These are phyloP conservation scores for Esox lucius DNA, from an alignment of 2,797 vertebrate genomes.

Conservation along the genomic window DNA sequence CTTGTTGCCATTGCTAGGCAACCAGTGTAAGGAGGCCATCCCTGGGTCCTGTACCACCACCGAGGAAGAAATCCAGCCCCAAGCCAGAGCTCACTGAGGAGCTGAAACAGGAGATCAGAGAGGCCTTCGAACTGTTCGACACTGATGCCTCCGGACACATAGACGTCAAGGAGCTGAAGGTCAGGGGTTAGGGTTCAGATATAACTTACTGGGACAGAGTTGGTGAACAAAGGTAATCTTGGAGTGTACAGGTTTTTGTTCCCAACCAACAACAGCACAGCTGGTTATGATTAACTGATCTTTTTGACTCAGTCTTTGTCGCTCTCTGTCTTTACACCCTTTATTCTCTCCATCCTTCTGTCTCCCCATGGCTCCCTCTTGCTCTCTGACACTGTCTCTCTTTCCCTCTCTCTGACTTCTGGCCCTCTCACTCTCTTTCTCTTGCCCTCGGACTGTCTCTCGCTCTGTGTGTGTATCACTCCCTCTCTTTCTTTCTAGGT, in stretches of 20 bases:
- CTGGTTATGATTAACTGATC: not conserved
- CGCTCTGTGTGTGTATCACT: not conserved
- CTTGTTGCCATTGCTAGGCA: constrained; percentile 68
- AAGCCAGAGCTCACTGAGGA: constrained; percentile 88
- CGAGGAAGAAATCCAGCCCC: constrained; percentile 79
- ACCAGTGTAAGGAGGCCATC: constrained; percentile 82
- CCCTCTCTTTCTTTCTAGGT: constrained; percentile 73
- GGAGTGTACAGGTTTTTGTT: not conserved
- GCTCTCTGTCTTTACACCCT: no score
- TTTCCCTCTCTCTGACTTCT: not conserved
- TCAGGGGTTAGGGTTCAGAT: constrained; percentile 30
- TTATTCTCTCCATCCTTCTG: no score
- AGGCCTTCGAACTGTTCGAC: constrained; percentile 94
- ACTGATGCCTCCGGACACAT: constrained; percentile 87
- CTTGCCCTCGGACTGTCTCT: not conserved
- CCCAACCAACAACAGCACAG: not conserved
- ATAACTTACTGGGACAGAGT: not conserved
- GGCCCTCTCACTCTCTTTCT: not conserved
- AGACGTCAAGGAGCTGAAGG: constrained; percentile 92
- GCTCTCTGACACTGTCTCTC: not conserved
- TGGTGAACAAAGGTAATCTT: not conserved
- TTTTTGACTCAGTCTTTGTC: not conserved
- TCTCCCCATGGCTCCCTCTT: not conserved
- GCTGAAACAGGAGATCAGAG: constrained; percentile 87
- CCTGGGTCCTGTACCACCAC: constrained; percentile 75